Evolutionary conservation across 2,113 vertebrate species (phyloP), one percentile per base, ranked within the genome.

Genomic region (Mormoops blainvillei): DNA sequence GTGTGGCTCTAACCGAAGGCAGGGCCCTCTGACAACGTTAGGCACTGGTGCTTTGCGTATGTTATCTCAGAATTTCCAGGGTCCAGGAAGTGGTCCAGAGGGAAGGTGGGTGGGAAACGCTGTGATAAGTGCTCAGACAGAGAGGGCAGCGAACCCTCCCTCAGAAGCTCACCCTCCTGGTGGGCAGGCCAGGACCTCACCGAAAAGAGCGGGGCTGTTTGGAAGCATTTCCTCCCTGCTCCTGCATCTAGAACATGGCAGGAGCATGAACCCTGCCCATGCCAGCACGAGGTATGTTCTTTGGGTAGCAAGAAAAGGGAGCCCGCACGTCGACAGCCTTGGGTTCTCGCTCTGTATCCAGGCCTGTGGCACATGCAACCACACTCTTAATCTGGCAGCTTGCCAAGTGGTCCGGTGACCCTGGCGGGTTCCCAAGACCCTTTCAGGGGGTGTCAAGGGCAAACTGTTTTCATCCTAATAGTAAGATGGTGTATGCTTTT

Each of bases 391-490:
- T n/a, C 48, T 70, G 67, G 61, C 20, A 15, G 54, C 71, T 90
- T 76, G 52, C 24, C 15, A 18, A 58, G 9, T n/a, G 65, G n/a
- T 36, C 48, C 18, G 7, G 54, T 45, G 11, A 6, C 61, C 28
- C 2, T 8, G 13, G 18, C 33, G 5, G 4, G 4, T 28, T 58
- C 36, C 76, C 58, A 74, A 76, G 48, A 78, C n/a, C 10, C 19
- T 89, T 48, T 82, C 54, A 12, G 15, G 56, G 36, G 14, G 43
- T 67, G 33, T 19, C 2, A 38, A 71, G 58, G 68, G 43, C 45
- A 70, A 84, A 76, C 5, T 43, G 36, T 86, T 63, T 89, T 68
- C 80, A 52, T 58, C 82, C 38, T 16, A 89, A 50, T 48, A 54
- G 67, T 50, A n/a, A 38, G 26, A 54, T 13, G 10, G 82, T 18